phyloP scores from a whole-genome alignment of 2,113 vertebrate species.

The Rhea pennata region DNA sequence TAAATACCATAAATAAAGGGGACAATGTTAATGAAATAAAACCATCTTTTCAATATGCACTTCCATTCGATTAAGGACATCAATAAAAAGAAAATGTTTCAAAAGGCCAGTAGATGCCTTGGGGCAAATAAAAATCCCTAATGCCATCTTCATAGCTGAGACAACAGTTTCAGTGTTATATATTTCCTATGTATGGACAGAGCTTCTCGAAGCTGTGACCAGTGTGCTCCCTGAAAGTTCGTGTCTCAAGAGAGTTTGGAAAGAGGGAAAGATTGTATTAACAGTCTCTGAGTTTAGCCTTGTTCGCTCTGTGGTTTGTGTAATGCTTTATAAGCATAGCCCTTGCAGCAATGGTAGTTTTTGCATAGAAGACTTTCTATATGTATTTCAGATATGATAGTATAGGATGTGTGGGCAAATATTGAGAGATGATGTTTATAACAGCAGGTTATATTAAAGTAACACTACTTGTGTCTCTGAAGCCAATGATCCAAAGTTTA shows the following conservation, averaged over 20 bases:
- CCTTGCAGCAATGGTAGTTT: background rate
- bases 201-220: background rate
- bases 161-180: background rate
- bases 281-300: background rate
- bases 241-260: background rate
- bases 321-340: background rate
- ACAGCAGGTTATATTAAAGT: background rate
- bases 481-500: background rate
- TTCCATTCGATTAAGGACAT: slow-evolving; percentile 15
- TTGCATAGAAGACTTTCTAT: background rate
- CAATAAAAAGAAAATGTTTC: slow-evolving; percentile 39
- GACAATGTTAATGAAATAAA: slow-evolving; percentile 1
- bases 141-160: slow-evolving; percentile 16
- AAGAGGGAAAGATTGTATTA: background rate
- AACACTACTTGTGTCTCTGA: background rate
- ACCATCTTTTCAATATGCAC: slow-evolving; percentile 18
- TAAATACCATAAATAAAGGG: slow-evolving; percentile 12
- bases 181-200: background rate
- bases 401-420: background rate
- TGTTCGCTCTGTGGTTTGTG: background rate
- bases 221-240: background rate
- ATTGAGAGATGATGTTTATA: background rate
- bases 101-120: slow-evolving; percentile 42
- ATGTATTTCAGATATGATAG: background rate
- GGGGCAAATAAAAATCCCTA: slow-evolving; percentile 48